Percentiles rank a stretch among this genome's conserved stretches.
These are phyloP conservation scores for Hybos culiciformis DNA, from an alignment of 2,888 invertebrate genomes.

Conservation along the genomic window DNA sequence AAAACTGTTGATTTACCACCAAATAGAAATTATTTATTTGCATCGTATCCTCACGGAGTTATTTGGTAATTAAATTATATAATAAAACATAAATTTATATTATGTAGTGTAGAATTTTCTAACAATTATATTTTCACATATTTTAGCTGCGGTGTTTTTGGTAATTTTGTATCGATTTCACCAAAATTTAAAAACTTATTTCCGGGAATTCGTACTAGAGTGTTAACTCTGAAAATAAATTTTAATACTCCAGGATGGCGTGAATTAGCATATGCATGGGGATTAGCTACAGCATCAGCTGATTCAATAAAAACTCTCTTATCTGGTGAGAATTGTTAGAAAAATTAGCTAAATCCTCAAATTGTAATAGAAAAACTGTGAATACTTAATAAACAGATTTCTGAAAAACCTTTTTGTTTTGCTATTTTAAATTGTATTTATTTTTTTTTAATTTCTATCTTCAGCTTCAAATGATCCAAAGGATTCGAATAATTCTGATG, in stretches of 20 bases:
- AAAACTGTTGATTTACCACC: conserved; percentile 74
- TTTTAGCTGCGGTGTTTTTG: conserved; percentile 57
- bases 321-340: too few species aligned
- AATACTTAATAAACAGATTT: too few species aligned
- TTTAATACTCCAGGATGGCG: conserved; percentile 59
- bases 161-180: conserved; percentile 62
- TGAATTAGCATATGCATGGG: conserved; percentile 45
- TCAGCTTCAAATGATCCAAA: not conserved
- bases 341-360: too few species aligned
- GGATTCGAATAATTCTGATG: conserved; percentile 9
- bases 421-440: too few species aligned
- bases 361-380: too few species aligned
- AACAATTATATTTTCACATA: too few species aligned
- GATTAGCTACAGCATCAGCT: conserved; percentile 41
- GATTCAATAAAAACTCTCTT: not conserved
- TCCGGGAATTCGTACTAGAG: conserved; percentile 46
- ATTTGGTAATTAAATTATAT: conserved; percentile 35
- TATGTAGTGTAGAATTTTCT: too few species aligned
- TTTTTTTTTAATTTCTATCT: too few species aligned
- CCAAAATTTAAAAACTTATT: conserved; percentile 38
- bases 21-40: conserved; percentile 67
- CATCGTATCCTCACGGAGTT: conserved; percentile 84
- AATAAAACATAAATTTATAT: not conserved
- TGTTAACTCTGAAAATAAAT: conserved; percentile 58
- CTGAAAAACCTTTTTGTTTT: too few species aligned